Conservation (phyloP, 2,113 vertebrate genomes). For the Aramus guarauna region DNA sequence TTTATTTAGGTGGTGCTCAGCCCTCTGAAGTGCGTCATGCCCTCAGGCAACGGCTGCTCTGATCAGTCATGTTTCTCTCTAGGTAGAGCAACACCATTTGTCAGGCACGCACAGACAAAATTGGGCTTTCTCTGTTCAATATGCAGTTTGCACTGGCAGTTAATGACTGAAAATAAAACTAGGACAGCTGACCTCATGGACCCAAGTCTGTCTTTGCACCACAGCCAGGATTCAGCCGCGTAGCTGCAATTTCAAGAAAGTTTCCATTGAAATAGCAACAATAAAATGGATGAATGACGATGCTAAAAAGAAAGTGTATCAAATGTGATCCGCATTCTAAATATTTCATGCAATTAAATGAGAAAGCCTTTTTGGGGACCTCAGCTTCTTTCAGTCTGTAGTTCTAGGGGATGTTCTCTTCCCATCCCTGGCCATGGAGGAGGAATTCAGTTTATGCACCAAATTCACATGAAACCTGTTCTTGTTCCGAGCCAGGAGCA, state of each 20-base stretch:
- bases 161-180: background rate
- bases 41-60: background rate
- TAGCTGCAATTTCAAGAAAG: background rate
- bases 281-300: background rate
- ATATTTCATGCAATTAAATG: background rate
- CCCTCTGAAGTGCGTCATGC: background rate
- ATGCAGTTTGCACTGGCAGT: background rate
- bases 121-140: background rate
- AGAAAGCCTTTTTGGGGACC: background rate
- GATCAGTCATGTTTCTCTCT: background rate
- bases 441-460: background rate
- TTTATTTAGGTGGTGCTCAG: background rate
- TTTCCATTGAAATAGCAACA: background rate
- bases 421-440: background rate
- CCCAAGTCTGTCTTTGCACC: background rate
- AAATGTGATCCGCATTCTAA: background rate
- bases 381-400: background rate
- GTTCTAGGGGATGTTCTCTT: background rate
- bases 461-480: background rate
- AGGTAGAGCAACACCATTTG: background rate
- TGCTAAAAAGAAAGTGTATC: background rate
- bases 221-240: fast-evolving
- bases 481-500: background rate
- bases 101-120: fast-evolving
- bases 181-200: fast-evolving